These are phyloP conservation scores for Artibeus lituratus DNA, from an alignment of 2,797 vertebrate genomes.

Conservation along the genomic window DNA sequence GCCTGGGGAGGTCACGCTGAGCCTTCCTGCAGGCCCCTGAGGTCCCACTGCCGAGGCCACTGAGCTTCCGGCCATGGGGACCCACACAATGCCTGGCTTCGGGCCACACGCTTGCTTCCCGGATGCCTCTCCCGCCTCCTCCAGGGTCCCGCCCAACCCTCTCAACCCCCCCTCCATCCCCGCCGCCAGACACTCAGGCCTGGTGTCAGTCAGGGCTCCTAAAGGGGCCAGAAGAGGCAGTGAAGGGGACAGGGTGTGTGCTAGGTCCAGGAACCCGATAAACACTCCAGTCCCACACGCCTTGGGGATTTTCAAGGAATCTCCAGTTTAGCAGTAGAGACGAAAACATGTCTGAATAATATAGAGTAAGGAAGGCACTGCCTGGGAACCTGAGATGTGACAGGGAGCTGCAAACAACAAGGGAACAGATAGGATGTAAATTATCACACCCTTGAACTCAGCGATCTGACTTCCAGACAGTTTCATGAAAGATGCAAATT, in stretches of 20 bases:
- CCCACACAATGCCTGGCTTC: slow-evolving; percentile 58
- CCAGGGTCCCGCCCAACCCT: not conserved
- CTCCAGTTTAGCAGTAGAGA: not conserved
- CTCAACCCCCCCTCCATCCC: no score
- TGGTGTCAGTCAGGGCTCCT: not conserved
- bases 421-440: not conserved
- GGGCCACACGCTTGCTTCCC: slow-evolving; percentile 45
- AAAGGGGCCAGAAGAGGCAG: not conserved
- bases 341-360: not conserved
- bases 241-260: not conserved
- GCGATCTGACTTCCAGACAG: not conserved
- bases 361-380: no score
- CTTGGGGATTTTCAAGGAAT: not conserved
- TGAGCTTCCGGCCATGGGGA: not conserved
- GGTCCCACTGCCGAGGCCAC: not conserved
- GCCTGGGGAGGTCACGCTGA: not conserved
- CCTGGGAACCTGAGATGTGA: not conserved
- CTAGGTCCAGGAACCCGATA: not conserved
- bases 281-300: not conserved
- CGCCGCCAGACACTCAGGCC: not conserved
- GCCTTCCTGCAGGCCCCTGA: not conserved
- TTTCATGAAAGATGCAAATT: not conserved
- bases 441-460: not conserved
- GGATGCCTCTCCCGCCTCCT: not conserved
- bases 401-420: not conserved